Conservation (phyloP, 2,888 invertebrate genomes). For the Eupithecia subfuscata region DNA sequence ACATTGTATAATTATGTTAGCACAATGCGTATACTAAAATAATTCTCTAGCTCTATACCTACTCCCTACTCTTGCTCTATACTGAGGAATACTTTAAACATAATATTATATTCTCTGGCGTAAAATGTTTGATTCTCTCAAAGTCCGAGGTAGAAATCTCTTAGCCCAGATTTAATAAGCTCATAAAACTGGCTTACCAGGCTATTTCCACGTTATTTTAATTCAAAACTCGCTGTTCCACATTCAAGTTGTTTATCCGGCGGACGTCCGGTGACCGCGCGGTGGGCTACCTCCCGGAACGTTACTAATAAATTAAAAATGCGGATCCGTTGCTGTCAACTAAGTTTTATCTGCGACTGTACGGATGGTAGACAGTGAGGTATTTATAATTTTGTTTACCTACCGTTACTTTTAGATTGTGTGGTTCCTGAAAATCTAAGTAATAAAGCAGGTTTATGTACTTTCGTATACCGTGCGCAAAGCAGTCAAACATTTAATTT, state of each 20-base stretch:
- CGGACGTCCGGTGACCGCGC: slow-evolving; percentile 22
- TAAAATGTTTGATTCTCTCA: too few relatives aligned
- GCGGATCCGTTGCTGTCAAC: slow-evolving; percentile 6
- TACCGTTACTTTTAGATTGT: background rate
- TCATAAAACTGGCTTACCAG: background rate
- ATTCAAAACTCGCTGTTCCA: slow-evolving; percentile 16
- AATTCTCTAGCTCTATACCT: too few relatives aligned
- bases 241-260: slow-evolving; percentile 38
- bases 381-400: background rate
- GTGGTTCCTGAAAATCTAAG: background rate
- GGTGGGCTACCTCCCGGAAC: background rate
- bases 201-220: slow-evolving; percentile 21
- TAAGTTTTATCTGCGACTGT: slow-evolving; percentile 6
- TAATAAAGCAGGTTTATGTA: too few relatives aligned
- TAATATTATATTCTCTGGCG: too few relatives aligned
- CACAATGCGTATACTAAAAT: too few relatives aligned
- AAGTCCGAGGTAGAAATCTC: background rate
- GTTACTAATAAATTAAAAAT: slow-evolving; percentile 5
- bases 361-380: background rate
- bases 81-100: too few relatives aligned
- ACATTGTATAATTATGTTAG: too few relatives aligned
- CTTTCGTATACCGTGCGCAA: too few relatives aligned
- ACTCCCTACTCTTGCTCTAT: too few relatives aligned
- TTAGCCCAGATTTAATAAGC: background rate
- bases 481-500: too few relatives aligned